phyloP scores from a whole-genome alignment of 2,888 invertebrate genomes.

The Drosophila pegasa region DNA sequence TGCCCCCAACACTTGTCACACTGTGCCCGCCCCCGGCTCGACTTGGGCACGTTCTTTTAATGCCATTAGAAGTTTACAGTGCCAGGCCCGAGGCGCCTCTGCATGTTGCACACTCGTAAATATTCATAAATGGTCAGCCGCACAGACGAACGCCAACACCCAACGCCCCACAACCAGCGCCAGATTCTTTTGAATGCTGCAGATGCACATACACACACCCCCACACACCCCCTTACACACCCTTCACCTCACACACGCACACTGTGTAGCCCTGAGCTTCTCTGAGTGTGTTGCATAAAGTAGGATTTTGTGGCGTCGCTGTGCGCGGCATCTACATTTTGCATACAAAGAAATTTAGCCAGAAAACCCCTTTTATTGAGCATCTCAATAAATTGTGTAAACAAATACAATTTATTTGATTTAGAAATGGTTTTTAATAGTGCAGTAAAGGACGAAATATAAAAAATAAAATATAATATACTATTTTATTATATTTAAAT shows the following conservation, averaged over 20 bases:
- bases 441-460: too few relatives aligned
- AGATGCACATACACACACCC: background rate
- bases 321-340: slow-evolving; percentile 1
- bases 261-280: slow-evolving; percentile 4
- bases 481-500: too few relatives aligned
- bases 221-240: background rate
- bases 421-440: too few relatives aligned
- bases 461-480: too few relatives aligned
- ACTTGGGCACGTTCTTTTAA: slow-evolving; percentile 25
- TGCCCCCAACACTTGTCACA: slow-evolving; percentile 2
- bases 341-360: slow-evolving; percentile 2
- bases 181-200: slow-evolving; percentile 17
- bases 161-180: too few relatives aligned
- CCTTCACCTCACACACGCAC: background rate
- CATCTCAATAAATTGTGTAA: background rate
- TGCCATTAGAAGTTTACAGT: slow-evolving; percentile 23
- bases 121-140: slow-evolving; percentile 40
- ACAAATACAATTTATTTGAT: background rate
- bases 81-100: slow-evolving; percentile 15
- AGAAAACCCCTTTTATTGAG: background rate
- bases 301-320: slow-evolving; percentile 7
- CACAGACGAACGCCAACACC: slow-evolving; percentile 2
- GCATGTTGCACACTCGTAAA: slow-evolving; percentile 29
- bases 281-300: slow-evolving; percentile 2
- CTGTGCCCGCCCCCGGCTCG: slow-evolving; percentile 6